These are phyloP conservation scores for Thyatira batis DNA, from an alignment of 2,888 invertebrate species.

Conservation along the genomic window DNA sequence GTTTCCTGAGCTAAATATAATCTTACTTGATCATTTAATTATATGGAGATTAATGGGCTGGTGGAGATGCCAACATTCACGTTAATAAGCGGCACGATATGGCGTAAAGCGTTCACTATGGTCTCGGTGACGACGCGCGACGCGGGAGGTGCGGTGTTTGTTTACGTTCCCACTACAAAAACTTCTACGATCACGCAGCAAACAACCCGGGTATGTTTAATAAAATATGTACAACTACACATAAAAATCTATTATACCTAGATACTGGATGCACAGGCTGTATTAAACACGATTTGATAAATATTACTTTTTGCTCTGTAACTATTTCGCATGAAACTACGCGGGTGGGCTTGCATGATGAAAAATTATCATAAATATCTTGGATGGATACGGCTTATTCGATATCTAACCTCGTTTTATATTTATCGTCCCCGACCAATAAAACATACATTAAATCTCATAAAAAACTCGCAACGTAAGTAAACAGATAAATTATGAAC, in stretches of 20 bases:
- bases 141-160: not conserved
- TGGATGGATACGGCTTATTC: constrained; percentile 19
- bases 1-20: constrained; percentile 79
- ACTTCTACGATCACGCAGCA: not conserved
- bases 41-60: constrained; percentile 79
- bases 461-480: constrained; percentile 12
- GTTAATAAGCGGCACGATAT: constrained; percentile 62
- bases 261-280: not conserved
- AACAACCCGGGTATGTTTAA: not conserved
- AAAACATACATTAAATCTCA: constrained; percentile 2
- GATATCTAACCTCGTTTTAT: constrained; percentile 7
- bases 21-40: constrained; percentile 81
- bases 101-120: not conserved
- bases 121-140: not conserved
- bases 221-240: not conserved
- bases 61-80: constrained; percentile 69
- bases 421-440: not conserved
- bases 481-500: not conserved
- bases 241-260: not conserved
- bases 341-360: constrained; percentile 36
- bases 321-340: constrained; percentile 11
- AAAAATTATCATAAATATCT: not conserved
- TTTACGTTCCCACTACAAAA: no score
- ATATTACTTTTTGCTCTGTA: not conserved
- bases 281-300: not conserved